Percentiles rank a stretch among this genome's conserved stretches.
Evolutionary conservation across 2,797 vertebrate species (phyloP).

Genomic region (Margarornis squamiger): DNA sequence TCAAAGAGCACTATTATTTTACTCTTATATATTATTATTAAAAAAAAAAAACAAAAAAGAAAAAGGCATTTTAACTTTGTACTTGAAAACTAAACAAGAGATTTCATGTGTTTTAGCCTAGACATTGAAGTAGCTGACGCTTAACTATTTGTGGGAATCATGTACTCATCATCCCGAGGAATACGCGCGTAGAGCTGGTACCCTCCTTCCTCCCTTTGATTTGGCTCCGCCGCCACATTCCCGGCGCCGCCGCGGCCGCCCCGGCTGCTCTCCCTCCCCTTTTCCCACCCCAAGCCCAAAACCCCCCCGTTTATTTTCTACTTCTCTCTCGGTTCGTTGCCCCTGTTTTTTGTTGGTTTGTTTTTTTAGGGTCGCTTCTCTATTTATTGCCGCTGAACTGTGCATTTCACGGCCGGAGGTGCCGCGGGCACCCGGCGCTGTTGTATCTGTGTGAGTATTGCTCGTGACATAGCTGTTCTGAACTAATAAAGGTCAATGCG

Average conservation of each 20-base stretch:
- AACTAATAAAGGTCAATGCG: conserved; percentile 90
- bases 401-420: conserved; percentile 80
- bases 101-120: conserved; percentile 99
- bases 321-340: conserved; percentile 53
- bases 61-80: conserved; percentile 99
- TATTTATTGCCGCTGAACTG: conserved; percentile 88
- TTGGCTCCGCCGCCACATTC: conserved; percentile 22
- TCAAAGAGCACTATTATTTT: conserved; percentile 95
- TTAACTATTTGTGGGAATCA: conserved; percentile 94
- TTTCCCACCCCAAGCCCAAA: not conserved
- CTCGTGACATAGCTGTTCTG: conserved; percentile 92
- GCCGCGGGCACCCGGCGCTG: conserved; percentile 67
- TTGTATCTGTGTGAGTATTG: conserved; percentile 91
- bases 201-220: conserved; percentile 24
- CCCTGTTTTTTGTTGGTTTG: conserved; percentile 75
- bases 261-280: not conserved
- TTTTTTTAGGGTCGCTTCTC: conserved; percentile 80
- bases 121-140: conserved; percentile 98
- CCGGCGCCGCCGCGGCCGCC: not conserved
- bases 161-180: conserved; percentile 86
- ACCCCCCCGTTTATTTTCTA: not conserved
- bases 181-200: conserved; percentile 76
- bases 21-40: conserved; percentile 96
- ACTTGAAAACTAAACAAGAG: conserved; percentile 95
- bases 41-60: conserved; percentile 69